Percentiles rank a stretch among this genome's conserved stretches.
Evolutionary conservation across 2,113 vertebrate genomes (phyloP).

Genomic region (Xiphorhynchus elegans): DNA sequence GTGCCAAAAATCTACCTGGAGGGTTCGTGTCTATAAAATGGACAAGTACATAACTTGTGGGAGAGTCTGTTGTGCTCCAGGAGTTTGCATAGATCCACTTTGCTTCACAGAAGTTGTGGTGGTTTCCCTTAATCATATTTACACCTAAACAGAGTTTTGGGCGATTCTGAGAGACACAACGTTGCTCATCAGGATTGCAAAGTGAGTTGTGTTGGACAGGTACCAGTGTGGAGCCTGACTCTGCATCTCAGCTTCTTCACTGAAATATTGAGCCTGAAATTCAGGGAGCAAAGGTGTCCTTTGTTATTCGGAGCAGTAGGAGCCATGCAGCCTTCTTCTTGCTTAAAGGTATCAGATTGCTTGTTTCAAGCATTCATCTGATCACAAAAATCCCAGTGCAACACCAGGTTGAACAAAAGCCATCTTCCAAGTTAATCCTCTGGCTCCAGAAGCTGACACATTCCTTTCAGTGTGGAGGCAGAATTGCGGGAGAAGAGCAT

Average conservation of each 20-base stretch:
- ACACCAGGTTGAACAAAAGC: neutral
- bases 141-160: neutral
- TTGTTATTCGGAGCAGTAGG: neutral
- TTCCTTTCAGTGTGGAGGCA: neutral
- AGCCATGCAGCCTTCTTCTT: neutral
- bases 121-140: neutral
- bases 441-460: fast-evolving
- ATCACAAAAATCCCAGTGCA: neutral
- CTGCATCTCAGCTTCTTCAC: neutral
- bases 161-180: neutral
- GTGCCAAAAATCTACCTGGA: neutral
- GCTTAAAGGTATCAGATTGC: neutral
- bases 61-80: neutral
- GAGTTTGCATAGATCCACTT: neutral
- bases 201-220: neutral
- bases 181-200: neutral
- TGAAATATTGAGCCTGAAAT: neutral
- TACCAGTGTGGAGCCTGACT: neutral
- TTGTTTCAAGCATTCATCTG: neutral
- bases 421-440: neutral
- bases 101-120: neutral
- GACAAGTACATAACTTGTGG: neutral
- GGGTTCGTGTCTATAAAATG: neutral
- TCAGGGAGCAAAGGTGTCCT: neutral
- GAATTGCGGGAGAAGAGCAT: neutral